These are phyloP conservation scores for Pachyseris speciosa DNA, from an alignment of 64 coral and sea anemone species.

Conservation along the genomic window DNA sequence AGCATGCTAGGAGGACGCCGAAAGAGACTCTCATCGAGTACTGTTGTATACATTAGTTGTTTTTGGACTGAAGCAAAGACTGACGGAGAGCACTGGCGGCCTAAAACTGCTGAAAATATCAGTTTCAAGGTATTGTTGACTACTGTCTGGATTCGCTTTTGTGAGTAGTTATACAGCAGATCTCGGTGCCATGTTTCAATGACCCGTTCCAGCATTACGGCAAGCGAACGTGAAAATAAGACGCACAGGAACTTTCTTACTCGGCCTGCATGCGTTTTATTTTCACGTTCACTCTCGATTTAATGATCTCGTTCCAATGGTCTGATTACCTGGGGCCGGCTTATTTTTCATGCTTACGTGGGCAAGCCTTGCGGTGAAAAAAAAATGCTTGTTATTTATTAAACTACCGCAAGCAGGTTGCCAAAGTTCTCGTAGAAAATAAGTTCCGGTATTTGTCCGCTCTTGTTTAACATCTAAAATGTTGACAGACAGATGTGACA, in stretches of 20 bases:
- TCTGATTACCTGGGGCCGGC: background rate
- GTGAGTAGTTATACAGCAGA: no score
- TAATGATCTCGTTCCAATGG: background rate
- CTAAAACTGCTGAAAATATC: background rate
- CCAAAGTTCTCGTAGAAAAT: no score
- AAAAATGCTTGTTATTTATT: background rate
- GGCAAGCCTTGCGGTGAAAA: background rate
- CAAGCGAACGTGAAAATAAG: background rate
- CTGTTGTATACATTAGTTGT: background rate
- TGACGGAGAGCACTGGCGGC: background rate
- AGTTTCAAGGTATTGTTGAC: background rate
- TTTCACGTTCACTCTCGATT: background rate
- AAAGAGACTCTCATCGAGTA: background rate
- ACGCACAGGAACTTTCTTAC: background rate
- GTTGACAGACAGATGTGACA: background rate
- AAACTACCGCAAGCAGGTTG: background rate
- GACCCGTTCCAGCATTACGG: no score
- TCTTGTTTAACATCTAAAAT: background rate
- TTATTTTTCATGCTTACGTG: background rate
- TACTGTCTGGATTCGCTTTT: background rate
- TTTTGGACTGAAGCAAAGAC: background rate
- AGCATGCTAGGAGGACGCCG: background rate
- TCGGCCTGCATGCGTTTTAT: background rate
- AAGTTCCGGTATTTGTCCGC: background rate
- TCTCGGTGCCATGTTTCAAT: no score